These are phyloP conservation scores for Athalia rosae DNA, from an alignment of 2,888 invertebrate genomes.

Conservation along the genomic window DNA sequence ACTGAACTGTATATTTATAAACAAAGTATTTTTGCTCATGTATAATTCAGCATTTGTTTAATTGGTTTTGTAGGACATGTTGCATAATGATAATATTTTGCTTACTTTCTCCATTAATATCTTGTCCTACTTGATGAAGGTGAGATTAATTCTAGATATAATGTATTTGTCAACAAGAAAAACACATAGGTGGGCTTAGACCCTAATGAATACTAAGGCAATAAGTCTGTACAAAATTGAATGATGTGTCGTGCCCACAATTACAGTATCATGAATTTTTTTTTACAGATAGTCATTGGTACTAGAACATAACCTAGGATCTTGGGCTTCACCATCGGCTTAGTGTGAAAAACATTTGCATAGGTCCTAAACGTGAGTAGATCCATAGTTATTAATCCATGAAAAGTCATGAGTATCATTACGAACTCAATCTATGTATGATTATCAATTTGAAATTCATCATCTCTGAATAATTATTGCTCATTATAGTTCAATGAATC, in stretches of 20 bases:
- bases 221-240: not conserved
- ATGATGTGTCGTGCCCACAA: not conserved
- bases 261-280: not conserved
- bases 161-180: not conserved
- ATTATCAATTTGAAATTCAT: no score
- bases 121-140: conserved; percentile 34
- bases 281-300: conserved; percentile 28
- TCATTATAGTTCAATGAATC: no score
- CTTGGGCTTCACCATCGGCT: conserved; percentile 34
- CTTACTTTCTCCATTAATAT: conserved; percentile 19
- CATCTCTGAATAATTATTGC: no score
- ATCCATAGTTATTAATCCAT: not conserved
- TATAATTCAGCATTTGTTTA: not conserved
- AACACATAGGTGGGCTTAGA: not conserved
- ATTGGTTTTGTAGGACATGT: not conserved
- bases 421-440: not conserved
- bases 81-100: conserved; percentile 12
- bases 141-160: conserved; percentile 21
- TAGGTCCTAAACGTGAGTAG: conserved; percentile 55
- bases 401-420: not conserved
- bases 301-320: conserved; percentile 31
- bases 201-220: not conserved
- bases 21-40: not conserved
- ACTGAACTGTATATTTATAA: no score
- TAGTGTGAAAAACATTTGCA: conserved; percentile 43